phyloP scores from a whole-genome alignment of 2,797 vertebrate genomes.

The Anomalospiza imberbis region DNA sequence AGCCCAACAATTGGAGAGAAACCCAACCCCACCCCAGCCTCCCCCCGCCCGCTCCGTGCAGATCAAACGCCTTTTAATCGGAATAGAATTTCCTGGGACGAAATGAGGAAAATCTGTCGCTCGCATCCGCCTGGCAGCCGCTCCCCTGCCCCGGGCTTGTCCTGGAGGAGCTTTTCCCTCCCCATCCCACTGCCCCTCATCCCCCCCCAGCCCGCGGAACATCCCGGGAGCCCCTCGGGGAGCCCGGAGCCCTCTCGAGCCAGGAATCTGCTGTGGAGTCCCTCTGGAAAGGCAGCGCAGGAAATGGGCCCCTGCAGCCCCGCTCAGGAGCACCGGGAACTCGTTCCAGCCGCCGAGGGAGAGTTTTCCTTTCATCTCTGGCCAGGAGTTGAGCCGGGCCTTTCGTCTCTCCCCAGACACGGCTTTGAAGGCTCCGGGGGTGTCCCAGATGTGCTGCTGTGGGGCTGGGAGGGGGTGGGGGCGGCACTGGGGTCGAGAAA shows the following conservation, averaged over 20 bases:
- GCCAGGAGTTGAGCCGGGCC: slow-evolving; percentile 39
- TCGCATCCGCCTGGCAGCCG: background rate
- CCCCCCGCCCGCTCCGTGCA: background rate
- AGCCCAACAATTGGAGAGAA: background rate
- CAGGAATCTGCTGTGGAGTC: background rate
- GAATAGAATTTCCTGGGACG: slow-evolving; percentile 54
- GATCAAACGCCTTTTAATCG: slow-evolving; percentile 50
- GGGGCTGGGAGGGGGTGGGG: background rate
- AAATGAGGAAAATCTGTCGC: slow-evolving; percentile 62
- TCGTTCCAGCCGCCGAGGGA: slow-evolving; percentile 22
- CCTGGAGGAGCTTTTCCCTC: background rate
- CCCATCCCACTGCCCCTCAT: background rate
- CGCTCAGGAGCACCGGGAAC: slow-evolving; percentile 15
- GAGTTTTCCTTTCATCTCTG: slow-evolving; percentile 44
- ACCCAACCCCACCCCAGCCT: background rate
- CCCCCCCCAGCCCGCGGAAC: background rate
- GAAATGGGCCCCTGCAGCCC: slow-evolving; percentile 14
- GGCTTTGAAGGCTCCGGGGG: slow-evolving; percentile 45
- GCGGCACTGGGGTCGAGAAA: background rate
- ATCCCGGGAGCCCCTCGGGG: background rate
- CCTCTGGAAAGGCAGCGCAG: background rate
- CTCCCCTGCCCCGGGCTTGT: background rate
- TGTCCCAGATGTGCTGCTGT: slow-evolving; percentile 48
- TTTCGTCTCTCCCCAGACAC: background rate
- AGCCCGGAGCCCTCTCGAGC: background rate